Conservation (phyloP, 2,888 invertebrate genomes). For the Drosophila fulvimacula region DNA sequence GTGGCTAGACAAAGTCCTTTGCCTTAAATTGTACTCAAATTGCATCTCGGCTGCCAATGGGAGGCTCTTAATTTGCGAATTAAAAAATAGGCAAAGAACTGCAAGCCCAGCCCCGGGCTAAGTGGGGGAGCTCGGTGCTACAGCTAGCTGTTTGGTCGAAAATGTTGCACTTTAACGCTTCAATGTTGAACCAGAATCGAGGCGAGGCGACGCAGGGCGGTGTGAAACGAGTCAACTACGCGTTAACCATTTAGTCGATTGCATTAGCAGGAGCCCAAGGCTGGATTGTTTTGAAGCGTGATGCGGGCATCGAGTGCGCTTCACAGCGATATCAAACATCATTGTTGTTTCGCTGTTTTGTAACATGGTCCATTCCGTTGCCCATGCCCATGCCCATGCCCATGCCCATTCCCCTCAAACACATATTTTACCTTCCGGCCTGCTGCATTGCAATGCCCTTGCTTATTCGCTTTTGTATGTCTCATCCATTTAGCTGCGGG, state of each 20-base stretch:
- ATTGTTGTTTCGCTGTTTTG: slow-evolving; percentile 53
- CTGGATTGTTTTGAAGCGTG: neutral
- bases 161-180: slow-evolving; percentile 25
- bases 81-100: slow-evolving; percentile 5
- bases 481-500: slow-evolving; percentile 89
- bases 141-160: neutral
- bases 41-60: slow-evolving; percentile 8
- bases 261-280: slow-evolving; percentile 36
- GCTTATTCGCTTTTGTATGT: slow-evolving; percentile 36
- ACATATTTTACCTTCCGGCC: slow-evolving; percentile 22
- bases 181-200: slow-evolving; percentile 1
- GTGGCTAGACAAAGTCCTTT: neutral
- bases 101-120: neutral
- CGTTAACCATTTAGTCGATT: slow-evolving; percentile 43
- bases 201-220: neutral
- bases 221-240: neutral
- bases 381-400: neutral
- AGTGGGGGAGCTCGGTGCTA: neutral
- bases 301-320: slow-evolving; percentile 2
- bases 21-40: neutral
- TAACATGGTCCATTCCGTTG: slow-evolving; percentile 36
- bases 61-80: slow-evolving; percentile 40
- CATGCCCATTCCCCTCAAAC: neutral
- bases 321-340: slow-evolving; percentile 48
- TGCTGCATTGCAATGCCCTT: slow-evolving; percentile 9